Conservation (phyloP, 2,888 invertebrate species). For the Muscina levida region DNA sequence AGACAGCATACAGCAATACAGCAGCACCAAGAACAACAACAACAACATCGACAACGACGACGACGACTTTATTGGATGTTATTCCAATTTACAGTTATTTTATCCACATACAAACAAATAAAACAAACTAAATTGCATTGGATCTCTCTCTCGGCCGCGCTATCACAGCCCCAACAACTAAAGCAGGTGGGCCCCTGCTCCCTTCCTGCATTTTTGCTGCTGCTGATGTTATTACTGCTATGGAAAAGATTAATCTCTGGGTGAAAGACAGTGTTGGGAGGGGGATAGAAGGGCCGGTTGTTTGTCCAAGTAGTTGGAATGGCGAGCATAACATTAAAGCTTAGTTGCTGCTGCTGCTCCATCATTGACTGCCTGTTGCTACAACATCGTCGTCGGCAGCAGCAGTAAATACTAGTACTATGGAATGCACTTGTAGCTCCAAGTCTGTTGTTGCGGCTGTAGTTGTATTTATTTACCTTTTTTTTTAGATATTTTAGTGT, state of each 20-base stretch:
- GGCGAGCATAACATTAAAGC: conserved; percentile 16
- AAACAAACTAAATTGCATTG: conserved; percentile 12
- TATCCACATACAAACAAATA: conserved; percentile 15
- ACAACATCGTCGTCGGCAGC: no score
- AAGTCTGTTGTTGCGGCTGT: conserved; percentile 28
- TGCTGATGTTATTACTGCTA: not conserved
- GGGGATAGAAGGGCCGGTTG: no score
- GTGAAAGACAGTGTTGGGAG: not conserved
- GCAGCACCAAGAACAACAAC: not conserved
- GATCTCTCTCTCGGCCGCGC: conserved; percentile 23
- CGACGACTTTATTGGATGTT: conserved; percentile 36
- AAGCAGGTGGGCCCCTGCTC: no score
- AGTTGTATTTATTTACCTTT: not conserved
- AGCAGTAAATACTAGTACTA: conserved; percentile 5
- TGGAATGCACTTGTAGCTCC: conserved; percentile 60
- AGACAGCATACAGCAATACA: not conserved
- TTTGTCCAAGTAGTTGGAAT: no score
- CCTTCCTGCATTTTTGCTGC: no score
- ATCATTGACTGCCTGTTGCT: conserved; percentile 8
- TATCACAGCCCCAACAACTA: no score
- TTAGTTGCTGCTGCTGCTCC: not conserved
- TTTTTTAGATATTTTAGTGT: not conserved
- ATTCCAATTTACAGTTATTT: conserved; percentile 53
- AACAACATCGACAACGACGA: not conserved
- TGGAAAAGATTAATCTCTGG: no score